Evolutionary conservation across 2,888 invertebrate species (phyloP), one percentile per base, ranked within the genome.

Genomic region (Eristalis tenax): DNA sequence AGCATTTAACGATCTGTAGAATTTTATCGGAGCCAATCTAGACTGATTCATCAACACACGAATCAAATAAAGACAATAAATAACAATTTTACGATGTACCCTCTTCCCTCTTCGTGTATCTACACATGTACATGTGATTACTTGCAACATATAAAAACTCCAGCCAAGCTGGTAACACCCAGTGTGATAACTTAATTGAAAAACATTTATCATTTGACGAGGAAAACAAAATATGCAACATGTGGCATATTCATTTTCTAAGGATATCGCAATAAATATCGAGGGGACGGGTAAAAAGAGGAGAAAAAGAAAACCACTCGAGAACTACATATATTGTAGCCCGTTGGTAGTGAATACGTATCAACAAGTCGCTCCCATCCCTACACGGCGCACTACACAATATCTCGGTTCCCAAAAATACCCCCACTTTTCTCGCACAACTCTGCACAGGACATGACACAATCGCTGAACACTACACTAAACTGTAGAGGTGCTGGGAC

Each of bases 281-380:
- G 28, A 68, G 71, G 22, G 69, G 61, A 57, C 22, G 64, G 59
- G 1, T 0, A 50, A 23, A 74, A 59, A 64, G 63, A 73, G 11
- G n/a, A 35, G 56, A 61, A 66, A 23, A 26, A 75, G 63, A 73
- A 50, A 79, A 65, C 70, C 73, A 65, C 78, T 86, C 50, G 26
- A 59, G 71, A 83, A 32, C 61, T 43, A 61, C 64, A 50, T 50
- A 50, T 18, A 64, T 76, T 73, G 26, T 26, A 26, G 26, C 26
- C 26, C 26, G 64, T 64, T 11, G 35, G 57, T 63, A 69, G 64
- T 76, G 68, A 68, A 61, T 64, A 71, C 64, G 68, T 80, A 83
- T 79, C 87, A 87, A 87, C 87, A 87, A 87, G 87, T 87, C 61
- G 74, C 75, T 83, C 35, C 66, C 22, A 22, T 66, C 77, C 71